These are phyloP conservation scores for Xenopus borealis DNA, from an alignment of 2,113 vertebrate species.

Conservation along the genomic window DNA sequence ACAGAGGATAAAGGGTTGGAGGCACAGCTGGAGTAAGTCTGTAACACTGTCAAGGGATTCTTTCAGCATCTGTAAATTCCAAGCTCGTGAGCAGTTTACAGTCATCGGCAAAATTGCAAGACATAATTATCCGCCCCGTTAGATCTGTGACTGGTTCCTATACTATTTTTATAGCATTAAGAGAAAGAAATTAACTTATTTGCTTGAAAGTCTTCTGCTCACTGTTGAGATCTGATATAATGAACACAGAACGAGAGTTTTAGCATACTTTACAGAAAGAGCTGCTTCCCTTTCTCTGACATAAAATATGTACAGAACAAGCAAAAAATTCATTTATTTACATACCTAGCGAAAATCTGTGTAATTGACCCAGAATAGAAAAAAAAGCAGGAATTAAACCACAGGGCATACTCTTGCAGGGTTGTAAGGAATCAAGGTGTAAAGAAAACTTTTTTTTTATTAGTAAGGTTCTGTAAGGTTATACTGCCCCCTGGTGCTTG, in stretches of 20 bases:
- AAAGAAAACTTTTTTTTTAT: too few relatives aligned
- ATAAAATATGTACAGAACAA: neutral
- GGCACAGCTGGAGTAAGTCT: conserved; percentile 1
- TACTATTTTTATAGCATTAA: neutral
- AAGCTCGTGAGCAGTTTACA: neutral
- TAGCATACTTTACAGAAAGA: neutral
- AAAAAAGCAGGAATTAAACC: too few relatives aligned
- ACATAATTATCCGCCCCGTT: conserved; percentile 1
- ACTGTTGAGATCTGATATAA: neutral
- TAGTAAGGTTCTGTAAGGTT: too few relatives aligned
- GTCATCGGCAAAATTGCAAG: neutral
- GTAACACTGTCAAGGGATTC: conserved; percentile 7
- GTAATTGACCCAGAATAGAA: too few relatives aligned
- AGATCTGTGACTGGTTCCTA: neutral
- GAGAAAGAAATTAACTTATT: neutral
- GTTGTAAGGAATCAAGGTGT: too few relatives aligned
- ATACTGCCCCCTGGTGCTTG: too few relatives aligned
- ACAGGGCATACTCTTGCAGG: too few relatives aligned
- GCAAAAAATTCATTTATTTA: neutral
- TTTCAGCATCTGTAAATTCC: conserved; percentile 1
- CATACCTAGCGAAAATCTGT: neutral
- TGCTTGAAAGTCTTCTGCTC: neutral
- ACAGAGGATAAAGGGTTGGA: neutral
- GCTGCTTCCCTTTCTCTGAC: neutral
- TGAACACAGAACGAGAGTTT: neutral